Evolutionary conservation across 2,888 invertebrate species (phyloP), one percentile per base, ranked within the genome.

Genomic region (Thera britannica): DNA sequence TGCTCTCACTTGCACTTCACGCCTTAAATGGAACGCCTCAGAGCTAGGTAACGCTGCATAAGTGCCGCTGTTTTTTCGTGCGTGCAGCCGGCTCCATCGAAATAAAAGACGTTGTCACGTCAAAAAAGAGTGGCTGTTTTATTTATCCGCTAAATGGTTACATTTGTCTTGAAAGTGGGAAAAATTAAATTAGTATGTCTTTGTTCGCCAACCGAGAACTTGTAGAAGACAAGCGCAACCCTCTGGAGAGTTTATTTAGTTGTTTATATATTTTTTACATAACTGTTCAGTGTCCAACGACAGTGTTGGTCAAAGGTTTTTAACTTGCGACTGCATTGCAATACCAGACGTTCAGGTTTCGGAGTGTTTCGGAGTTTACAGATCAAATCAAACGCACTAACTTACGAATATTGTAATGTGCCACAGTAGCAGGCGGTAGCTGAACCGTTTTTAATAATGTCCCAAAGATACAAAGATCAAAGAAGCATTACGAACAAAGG

Each of bases 181-280:
- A 72, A 75, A 74, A 74, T 72, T 74, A 72, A 75, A 75, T 75
- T 74, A 75, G 54, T 68, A 58, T 71, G 71, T 67, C 65, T 66
- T 71, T 69, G 75, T 75, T 67, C 71, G 65, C 58, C 46, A 55
- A 70, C 63, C 56, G 46, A n/a, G 57, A 65, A 73, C 49, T 68
- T 73, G 67, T 54, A 46, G 44, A 73, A 73, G 67, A 73, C 70
- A 73, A 74, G 72, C 23, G 23, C 68, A 73, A 65, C 65, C 23
- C 66, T 58, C 62, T 35, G 56, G 65, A 61, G 67, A 59, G 69
- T 54, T 68, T 62, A 64, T 51, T 51, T 60, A 68, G 67, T 62
- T 71, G 62, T 48, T 68, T 67, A 68, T 70, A 70, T 62, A 65
- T 61, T 64, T 66, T 61, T 64, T 58, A 61, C 69, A 65, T 70